A percentile compares a stretch with the other conserved stretches of the same genome.
Conservation (phyloP, 2,888 invertebrate species). For the Zygogramma bicolorata region DNA sequence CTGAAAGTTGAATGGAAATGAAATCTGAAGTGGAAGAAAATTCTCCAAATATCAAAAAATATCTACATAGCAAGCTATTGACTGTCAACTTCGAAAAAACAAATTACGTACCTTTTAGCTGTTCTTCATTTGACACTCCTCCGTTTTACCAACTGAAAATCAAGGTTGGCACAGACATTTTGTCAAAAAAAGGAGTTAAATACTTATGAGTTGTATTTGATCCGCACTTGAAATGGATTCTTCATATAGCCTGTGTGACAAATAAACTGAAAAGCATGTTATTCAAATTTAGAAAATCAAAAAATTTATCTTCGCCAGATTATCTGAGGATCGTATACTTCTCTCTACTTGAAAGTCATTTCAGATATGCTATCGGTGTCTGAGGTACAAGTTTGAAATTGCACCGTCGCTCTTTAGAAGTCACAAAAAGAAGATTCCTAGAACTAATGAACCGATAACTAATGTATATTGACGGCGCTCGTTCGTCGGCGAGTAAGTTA, state of each 20-base stretch:
- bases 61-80: no score
- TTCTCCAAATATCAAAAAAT: no score
- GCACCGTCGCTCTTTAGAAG: no score
- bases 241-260: no score
- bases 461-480: no score
- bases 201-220: neutral
- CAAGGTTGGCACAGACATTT: neutral
- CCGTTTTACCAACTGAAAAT: neutral
- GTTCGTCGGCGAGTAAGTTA: no score
- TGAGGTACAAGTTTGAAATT: slow-evolving; percentile 1
- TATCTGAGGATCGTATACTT: neutral
- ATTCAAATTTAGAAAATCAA: no score
- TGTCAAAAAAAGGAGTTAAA: neutral
- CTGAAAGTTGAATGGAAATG: neutral
- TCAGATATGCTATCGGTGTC: slow-evolving; percentile 2
- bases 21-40: neutral
- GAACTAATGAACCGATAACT: no score
- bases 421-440: no score
- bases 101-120: neutral
- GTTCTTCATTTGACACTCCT: neutral
- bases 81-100: no score
- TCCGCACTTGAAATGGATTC: no score
- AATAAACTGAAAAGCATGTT: no score
- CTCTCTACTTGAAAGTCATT: slow-evolving; percentile 12
- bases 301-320: neutral